Evolutionary conservation across 2,797 vertebrate species (phyloP).

Genomic region (Sebastes minor): DNA sequence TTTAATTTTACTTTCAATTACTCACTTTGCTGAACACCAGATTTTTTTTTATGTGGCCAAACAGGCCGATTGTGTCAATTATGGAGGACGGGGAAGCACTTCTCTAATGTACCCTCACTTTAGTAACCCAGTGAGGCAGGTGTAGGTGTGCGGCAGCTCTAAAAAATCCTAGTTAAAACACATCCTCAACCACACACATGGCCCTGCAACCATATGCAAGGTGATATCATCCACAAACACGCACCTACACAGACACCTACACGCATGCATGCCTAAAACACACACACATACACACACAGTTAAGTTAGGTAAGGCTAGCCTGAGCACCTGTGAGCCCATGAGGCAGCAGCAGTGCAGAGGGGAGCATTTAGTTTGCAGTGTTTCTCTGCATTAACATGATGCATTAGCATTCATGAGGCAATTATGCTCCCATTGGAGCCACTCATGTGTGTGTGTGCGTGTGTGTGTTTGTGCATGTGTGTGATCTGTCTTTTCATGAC

Average conservation of each 20-base stretch:
- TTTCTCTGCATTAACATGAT: slow-evolving; percentile 48
- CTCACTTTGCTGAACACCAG: slow-evolving; percentile 16
- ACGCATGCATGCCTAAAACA: slow-evolving; percentile 4
- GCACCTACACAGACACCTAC: slow-evolving; percentile 66
- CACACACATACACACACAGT: neutral
- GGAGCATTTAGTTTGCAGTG: slow-evolving; percentile 51
- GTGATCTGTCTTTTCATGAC: neutral
- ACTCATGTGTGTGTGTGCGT: neutral
- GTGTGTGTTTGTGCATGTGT: neutral
- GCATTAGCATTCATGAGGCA: slow-evolving; percentile 68
- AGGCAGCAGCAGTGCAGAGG: slow-evolving; percentile 21
- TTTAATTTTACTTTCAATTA: neutral
- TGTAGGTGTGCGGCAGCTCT: slow-evolving; percentile 52
- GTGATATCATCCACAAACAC: slow-evolving; percentile 67
- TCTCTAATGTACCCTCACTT: slow-evolving; percentile 21
- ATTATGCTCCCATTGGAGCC: slow-evolving; percentile 19
- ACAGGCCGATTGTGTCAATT: slow-evolving; percentile 2
- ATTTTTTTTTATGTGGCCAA: neutral
- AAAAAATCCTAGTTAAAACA: slow-evolving; percentile 41
- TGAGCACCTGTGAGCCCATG: slow-evolving; percentile 39
- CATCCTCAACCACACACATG: slow-evolving; percentile 54
- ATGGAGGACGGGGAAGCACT: slow-evolving; percentile 29
- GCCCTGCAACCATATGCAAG: slow-evolving; percentile 52
- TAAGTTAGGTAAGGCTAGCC: slow-evolving; percentile 45
- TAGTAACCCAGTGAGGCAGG: slow-evolving; percentile 32